Evolutionary conservation across 2,113 vertebrate species (phyloP).

Genomic region (Phalacrocorax brasilianus): DNA sequence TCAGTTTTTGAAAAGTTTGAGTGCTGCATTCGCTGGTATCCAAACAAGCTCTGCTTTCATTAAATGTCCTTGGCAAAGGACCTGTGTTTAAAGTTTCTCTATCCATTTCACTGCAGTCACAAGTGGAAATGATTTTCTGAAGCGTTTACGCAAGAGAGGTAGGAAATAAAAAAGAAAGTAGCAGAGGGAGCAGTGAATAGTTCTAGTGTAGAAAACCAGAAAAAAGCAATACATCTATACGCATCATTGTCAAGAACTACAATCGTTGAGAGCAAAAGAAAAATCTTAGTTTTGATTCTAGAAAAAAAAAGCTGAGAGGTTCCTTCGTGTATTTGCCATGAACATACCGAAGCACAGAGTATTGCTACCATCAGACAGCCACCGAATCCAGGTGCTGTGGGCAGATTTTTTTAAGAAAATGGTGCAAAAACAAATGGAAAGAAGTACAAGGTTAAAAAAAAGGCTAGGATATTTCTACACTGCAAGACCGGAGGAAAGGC

Average conservation of each 20-base stretch:
- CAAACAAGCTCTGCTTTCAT: constrained; percentile 50
- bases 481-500: not conserved
- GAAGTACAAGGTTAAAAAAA: not conserved
- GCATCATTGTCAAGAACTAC: not conserved
- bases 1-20: not conserved
- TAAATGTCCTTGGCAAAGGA: constrained; percentile 40
- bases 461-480: not conserved
- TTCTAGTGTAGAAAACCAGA: not conserved
- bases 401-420: not conserved
- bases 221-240: not conserved
- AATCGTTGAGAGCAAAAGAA: not conserved
- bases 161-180: not conserved
- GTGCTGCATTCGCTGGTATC: not conserved
- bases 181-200: not conserved
- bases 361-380: not conserved
- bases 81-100: constrained; percentile 9
- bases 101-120: not conserved
- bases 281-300: not conserved
- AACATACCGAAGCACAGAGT: not conserved
- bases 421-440: not conserved
- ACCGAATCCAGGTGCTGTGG: not conserved
- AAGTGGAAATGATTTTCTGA: constrained; percentile 42
- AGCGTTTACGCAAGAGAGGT: constrained; percentile 4
- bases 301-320: not conserved
- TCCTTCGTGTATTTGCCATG: not conserved